Conservation (phyloP, 2,797 vertebrate genomes). For the Pangasius larnaudii region DNA sequence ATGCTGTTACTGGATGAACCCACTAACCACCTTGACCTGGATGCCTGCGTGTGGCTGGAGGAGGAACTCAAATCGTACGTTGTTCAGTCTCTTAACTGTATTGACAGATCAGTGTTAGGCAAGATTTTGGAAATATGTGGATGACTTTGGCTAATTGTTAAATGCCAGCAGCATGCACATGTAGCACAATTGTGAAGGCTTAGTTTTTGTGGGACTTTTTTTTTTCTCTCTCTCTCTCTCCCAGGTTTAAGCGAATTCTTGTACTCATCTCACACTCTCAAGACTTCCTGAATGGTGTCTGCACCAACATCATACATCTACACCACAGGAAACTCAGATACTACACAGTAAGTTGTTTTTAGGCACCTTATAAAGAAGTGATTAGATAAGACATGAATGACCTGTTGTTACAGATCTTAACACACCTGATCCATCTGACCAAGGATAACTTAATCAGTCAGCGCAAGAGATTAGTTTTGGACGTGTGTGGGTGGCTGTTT, state of each 20-base stretch:
- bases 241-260: constrained; percentile 96
- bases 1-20: constrained; percentile 97
- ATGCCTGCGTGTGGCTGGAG: constrained; percentile 98
- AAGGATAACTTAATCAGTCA: neutral
- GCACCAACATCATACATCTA: constrained; percentile 97
- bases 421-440: neutral
- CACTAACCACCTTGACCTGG: constrained; percentile 96
- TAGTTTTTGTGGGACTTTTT: neutral
- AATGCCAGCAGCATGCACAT: neutral
- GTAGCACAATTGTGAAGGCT: neutral
- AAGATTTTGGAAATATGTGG: neutral
- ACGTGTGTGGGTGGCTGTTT: neutral
- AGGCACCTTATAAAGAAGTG: neutral
- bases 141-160: neutral
- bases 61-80: constrained; percentile 95
- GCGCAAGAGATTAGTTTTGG: neutral
- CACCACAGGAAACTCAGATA: constrained; percentile 94
- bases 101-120: constrained; percentile 63
- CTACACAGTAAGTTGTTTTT: constrained; percentile 85
- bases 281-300: constrained; percentile 96
- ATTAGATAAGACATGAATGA: neutral
- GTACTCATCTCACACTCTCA: constrained; percentile 98
- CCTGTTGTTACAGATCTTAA: neutral
- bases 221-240: neutral
- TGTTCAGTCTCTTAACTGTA: constrained; percentile 60